A percentile compares a stretch with the other conserved stretches of the same genome.
Conservation (phyloP, 2,888 invertebrate species). For the Plagiodera versicolora region DNA sequence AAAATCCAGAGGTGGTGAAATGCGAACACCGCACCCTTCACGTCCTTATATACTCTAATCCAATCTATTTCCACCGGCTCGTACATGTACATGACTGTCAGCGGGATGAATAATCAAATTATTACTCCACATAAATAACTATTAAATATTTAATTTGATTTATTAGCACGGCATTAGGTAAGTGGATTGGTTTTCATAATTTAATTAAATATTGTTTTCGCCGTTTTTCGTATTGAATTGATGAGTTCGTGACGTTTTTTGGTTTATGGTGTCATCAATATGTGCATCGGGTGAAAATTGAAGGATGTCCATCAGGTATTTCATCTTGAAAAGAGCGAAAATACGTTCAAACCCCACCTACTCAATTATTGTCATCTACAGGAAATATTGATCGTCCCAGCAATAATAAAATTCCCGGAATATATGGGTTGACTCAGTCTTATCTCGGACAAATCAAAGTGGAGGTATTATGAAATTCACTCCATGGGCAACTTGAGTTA, state of each 20-base stretch:
- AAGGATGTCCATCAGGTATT: not conserved
- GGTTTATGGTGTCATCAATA: constrained; percentile 7
- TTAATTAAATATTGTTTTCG: constrained; percentile 32
- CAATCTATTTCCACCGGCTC: constrained; percentile 14
- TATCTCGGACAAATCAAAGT: not conserved
- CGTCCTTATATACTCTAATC: constrained; percentile 10
- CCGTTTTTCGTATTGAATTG: constrained; percentile 16
- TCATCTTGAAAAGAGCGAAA: no score
- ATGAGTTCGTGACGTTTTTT: constrained; percentile 10
- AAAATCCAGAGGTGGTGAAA: constrained; percentile 17
- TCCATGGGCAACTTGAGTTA: not conserved
- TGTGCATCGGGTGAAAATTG: not conserved
- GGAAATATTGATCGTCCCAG: no score
- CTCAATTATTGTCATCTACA: not conserved
- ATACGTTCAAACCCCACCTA: no score
- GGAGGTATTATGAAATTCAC: not conserved
- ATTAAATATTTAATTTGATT: constrained; percentile 37
- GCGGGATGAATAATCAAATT: constrained; percentile 29
- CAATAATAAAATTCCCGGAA: not conserved
- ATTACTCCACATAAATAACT: constrained; percentile 33
- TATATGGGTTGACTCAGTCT: not conserved
- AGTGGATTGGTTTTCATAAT: constrained; percentile 38
- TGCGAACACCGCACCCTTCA: constrained; percentile 6
- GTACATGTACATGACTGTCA: constrained; percentile 6
- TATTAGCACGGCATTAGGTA: constrained; percentile 35